Base-by-base conservation (phyloP, 1,140 invertebrate species). In the Drosophila serrata region DNA sequence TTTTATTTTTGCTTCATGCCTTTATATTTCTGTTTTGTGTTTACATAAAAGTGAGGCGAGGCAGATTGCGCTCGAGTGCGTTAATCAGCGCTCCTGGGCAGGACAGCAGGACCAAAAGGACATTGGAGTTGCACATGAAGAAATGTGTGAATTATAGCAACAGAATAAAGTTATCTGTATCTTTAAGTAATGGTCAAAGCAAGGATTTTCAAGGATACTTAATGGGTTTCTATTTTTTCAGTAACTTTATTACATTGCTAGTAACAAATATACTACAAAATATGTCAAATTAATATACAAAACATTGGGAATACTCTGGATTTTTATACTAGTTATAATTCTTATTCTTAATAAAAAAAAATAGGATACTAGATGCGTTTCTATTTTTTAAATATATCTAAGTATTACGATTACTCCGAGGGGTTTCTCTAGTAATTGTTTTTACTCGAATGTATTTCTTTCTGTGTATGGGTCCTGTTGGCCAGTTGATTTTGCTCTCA, bases 1-100 rank as follows among this genome's bases (percentile, higher is more conserved):
- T 80, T 88, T 87, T 90, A 88, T 86, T 86, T 85, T 86, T 57
- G 62, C 64, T 74, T 57, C 76, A 29, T 86, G 82, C 82, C 82
- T 86, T 86, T 86, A 86, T 86, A 86, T 90, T 73, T 90, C 85
- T 87, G 85, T 90, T 88, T 90, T 87, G 84, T 88, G 84, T 90
- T 87, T 87, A 88, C 85, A 87, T 80, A 88, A 87, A 90, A 88
- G 85, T 87, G 84, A 87, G 88, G 85, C 82, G 85, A 85, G 84
- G 73, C 84, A 88, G 85, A 90, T 88, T 88, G 81, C 85, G 84
- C 84, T 90, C 85, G 85, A 88, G 84, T 88, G 84, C 84, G 84
- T 90, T 88, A 88, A 88, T 88, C 84, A 88, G 81, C 84, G 84
- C 81, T 78, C 65, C 74, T 72, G 86, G 81, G 77, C 78, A 84